Conservation (phyloP, 2,113 vertebrate species). For the Erpornis zantholeuca region DNA sequence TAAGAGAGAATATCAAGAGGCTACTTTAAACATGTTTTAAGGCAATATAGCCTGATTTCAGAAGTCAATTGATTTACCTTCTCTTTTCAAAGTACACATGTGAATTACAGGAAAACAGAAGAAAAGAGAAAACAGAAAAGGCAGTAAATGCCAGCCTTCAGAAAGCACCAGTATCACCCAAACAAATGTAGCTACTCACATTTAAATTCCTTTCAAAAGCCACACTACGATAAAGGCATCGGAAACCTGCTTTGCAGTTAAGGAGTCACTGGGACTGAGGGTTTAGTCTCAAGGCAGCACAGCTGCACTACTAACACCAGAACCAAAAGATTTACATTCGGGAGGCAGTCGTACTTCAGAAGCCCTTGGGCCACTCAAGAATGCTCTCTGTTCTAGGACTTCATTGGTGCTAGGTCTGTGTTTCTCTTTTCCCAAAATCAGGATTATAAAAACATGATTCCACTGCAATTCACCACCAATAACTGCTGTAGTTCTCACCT, state of each 20-base stretch:
- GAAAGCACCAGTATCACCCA: background rate
- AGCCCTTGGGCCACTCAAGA: background rate
- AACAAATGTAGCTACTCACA: background rate
- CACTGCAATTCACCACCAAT: background rate
- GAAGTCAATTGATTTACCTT: background rate
- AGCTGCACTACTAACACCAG: background rate
- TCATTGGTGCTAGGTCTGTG: background rate
- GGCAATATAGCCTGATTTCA: background rate
- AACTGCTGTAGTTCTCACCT: background rate
- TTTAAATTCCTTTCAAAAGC: background rate
- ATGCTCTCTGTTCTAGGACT: background rate
- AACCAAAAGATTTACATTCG: background rate
- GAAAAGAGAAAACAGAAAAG: background rate
- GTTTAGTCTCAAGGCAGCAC: background rate
- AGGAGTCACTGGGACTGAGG: background rate
- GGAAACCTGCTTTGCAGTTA: background rate
- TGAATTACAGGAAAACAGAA: background rate
- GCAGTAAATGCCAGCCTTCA: background rate
- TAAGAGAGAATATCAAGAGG: background rate
- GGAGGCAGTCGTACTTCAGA: background rate
- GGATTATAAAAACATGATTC: background rate
- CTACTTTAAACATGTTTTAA: background rate
- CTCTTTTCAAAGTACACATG: background rate
- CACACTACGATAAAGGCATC: background rate
- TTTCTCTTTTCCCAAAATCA: background rate